Evolutionary conservation across 2,888 invertebrate species (phyloP).

Genomic region (Rhaphigaster nebulosa): DNA sequence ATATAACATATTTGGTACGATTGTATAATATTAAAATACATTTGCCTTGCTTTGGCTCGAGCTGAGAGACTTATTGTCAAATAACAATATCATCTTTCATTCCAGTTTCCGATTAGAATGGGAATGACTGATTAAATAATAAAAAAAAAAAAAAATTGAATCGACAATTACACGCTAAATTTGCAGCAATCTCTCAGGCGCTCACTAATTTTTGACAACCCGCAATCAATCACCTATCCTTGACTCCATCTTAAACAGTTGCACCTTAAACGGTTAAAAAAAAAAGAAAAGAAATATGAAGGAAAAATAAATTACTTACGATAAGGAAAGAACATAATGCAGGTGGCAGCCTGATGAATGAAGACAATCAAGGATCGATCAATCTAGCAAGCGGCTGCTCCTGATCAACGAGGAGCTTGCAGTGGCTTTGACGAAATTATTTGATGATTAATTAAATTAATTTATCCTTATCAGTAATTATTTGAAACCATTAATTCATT

Average conservation of each 20-base stretch:
- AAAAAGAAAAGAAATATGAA: conserved; percentile 24
- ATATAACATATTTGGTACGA: too few species aligned
- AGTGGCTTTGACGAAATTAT: background rate
- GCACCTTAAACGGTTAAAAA: conserved; percentile 38
- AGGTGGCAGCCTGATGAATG: conserved; percentile 62
- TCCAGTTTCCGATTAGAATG: background rate
- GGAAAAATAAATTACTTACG: conserved; percentile 32
- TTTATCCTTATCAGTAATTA: background rate
- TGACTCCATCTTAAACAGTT: conserved; percentile 36
- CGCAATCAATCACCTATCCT: conserved; percentile 13
- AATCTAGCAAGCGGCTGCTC: conserved; percentile 56
- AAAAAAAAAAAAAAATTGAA: too few species aligned
- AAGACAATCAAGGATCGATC: conserved; percentile 60
- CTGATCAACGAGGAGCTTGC: conserved; percentile 29
- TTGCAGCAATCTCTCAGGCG: background rate
- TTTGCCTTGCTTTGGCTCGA: too few species aligned
- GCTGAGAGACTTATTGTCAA: background rate
- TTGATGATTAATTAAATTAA: background rate
- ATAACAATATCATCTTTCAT: background rate
- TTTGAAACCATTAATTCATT: too few species aligned
- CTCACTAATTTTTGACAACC: conserved; percentile 39
- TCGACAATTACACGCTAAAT: conserved; percentile 43
- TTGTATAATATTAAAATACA: too few species aligned
- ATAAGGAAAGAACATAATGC: conserved; percentile 60
- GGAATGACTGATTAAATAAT: background rate